Conservation (phyloP, 2,113 vertebrate species). For the Nothobranchius furzeri region DNA sequence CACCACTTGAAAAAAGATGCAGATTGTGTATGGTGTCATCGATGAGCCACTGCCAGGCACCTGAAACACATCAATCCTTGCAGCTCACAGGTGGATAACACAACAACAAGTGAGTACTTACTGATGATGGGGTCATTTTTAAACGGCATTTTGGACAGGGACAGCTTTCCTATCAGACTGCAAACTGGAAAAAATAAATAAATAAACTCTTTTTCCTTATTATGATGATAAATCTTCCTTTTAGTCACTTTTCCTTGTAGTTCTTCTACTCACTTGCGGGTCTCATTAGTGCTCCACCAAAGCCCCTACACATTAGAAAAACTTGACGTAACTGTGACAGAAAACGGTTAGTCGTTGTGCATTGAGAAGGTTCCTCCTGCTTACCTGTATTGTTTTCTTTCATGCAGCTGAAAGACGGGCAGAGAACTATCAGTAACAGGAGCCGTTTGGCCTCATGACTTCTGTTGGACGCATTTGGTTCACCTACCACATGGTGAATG, state of each 20-base stretch:
- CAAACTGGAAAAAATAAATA: conserved; percentile 80
- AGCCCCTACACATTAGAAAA: conserved; percentile 78
- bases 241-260: background rate
- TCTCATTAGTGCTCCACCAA: conserved; percentile 93
- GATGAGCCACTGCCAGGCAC: conserved; percentile 89
- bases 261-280: conserved; percentile 82
- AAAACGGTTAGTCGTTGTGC: background rate
- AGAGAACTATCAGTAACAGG: conserved; percentile 13
- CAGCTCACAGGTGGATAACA: background rate
- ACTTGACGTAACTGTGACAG: background rate
- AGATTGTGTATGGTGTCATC: conserved; percentile 87
- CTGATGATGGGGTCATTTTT: conserved; percentile 83
- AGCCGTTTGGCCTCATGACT: background rate
- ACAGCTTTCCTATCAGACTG: conserved; percentile 88
- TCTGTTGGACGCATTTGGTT: background rate
- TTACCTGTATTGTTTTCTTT: conserved; percentile 91
- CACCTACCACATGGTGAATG: conserved; percentile 86
- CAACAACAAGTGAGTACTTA: conserved; percentile 59
- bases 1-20: conserved; percentile 78
- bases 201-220: background rate
- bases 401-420: conserved; percentile 80
- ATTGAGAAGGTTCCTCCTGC: background rate
- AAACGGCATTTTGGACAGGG: conserved; percentile 90
- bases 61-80: conserved; percentile 70
- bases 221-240: background rate